These are phyloP conservation scores for Sialia sialis DNA, from an alignment of 2,113 vertebrate species.

Conservation along the genomic window DNA sequence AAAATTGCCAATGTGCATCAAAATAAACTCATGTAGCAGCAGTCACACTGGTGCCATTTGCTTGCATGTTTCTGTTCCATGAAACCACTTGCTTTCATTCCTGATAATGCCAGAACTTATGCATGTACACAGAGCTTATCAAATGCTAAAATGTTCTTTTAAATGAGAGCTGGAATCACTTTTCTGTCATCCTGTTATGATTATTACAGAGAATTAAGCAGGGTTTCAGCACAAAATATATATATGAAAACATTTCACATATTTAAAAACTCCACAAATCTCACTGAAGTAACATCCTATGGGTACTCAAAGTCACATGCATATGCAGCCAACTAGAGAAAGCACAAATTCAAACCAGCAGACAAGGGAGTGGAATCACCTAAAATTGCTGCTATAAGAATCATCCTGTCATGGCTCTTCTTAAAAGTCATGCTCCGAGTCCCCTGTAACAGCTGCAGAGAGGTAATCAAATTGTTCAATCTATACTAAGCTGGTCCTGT, in stretches of 20 bases:
- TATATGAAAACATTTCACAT: neutral
- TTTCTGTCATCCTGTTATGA: neutral
- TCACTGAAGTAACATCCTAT: neutral
- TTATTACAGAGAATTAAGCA: neutral
- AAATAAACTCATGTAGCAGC: neutral
- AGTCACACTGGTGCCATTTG: neutral
- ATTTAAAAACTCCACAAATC: neutral
- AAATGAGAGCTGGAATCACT: neutral
- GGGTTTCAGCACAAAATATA: neutral
- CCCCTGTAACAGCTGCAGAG: neutral
- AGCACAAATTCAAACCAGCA: neutral
- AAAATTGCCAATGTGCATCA: accelerated
- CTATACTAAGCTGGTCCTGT: neutral
- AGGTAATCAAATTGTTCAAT: neutral
- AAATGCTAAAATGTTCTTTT: neutral
- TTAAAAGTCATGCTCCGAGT: neutral
- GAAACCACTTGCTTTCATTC: neutral
- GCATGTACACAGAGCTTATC: neutral
- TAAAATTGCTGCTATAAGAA: neutral
- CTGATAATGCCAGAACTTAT: neutral
- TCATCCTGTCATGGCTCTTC: neutral
- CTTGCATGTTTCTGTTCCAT: neutral
- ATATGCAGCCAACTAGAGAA: neutral
- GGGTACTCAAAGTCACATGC: neutral
- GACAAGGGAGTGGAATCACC: neutral